Conservation (phyloP, 2,113 vertebrate species). For the Phyllopteryx taeniolatus region DNA sequence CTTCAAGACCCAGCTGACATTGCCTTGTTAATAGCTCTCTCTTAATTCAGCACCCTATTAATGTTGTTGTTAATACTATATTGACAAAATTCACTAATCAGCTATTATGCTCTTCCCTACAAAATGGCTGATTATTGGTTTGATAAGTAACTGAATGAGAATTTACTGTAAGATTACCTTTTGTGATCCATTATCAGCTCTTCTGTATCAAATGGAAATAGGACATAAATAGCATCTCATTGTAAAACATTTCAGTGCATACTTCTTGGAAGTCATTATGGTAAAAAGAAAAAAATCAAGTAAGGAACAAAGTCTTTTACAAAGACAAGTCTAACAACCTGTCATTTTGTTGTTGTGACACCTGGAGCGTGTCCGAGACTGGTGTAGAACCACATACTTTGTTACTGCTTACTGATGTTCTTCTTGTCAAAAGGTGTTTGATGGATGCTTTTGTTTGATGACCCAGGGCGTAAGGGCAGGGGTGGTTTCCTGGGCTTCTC, state of each 20-base stretch:
- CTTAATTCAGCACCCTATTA: background rate
- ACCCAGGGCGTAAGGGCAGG: constrained; percentile 19
- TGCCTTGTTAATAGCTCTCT: background rate
- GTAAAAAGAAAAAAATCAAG: constrained; percentile 6
- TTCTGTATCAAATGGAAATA: background rate
- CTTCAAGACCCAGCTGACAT: background rate
- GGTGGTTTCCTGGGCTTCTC: constrained; percentile 20
- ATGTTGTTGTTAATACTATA: background rate
- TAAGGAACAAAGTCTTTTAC: constrained; percentile 6
- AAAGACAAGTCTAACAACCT: constrained; percentile 18
- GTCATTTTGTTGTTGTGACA: constrained; percentile 38
- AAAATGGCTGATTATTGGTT: background rate
- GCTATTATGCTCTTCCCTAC: too few species aligned
- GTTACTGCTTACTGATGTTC: constrained; percentile 34
- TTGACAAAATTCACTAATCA: too few species aligned
- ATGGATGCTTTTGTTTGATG: constrained; percentile 9
- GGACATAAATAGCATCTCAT: background rate
- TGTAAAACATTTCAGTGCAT: constrained; percentile 3
- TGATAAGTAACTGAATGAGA: background rate
- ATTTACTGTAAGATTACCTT: background rate
- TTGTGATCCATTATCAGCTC: background rate
- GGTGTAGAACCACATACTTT: constrained; percentile 46
- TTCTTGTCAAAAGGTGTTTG: constrained; percentile 57
- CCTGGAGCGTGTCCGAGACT: constrained; percentile 42
- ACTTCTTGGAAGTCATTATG: constrained; percentile 1